phyloP scores from a whole-genome alignment of 1,140 invertebrate species.

The Sarcophaga bullata region DNA sequence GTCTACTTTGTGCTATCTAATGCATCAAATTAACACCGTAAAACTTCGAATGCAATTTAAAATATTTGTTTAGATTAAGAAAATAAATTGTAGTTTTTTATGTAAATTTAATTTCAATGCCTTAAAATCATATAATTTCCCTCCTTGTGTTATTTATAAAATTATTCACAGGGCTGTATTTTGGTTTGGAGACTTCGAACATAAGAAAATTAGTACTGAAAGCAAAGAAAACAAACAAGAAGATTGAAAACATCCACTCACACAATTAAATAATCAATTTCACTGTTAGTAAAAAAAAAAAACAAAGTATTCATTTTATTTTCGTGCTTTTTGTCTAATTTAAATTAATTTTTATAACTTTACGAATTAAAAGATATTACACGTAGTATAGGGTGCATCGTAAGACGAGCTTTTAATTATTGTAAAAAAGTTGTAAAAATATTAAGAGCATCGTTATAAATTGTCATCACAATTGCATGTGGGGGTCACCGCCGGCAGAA shows the following conservation, averaged over 20 bases:
- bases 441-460: background rate
- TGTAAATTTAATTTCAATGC: too few relatives aligned
- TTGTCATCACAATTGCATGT: slow-evolving; percentile 17
- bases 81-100: too few relatives aligned
- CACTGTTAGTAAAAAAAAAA: background rate
- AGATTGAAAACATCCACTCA: background rate
- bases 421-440: background rate
- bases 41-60: too few relatives aligned
- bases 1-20: too few relatives aligned
- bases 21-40: too few relatives aligned
- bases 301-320: background rate
- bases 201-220: background rate
- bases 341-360: slow-evolving; percentile 13
- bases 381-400: too few relatives aligned
- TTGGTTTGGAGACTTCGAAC: background rate
- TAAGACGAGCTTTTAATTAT: too few relatives aligned
- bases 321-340: slow-evolving; percentile 12
- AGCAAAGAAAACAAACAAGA: background rate
- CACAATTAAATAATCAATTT: background rate
- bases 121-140: too few relatives aligned
- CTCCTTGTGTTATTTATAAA: too few relatives aligned
- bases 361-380: background rate
- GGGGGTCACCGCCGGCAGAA: background rate
- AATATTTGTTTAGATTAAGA: too few relatives aligned
- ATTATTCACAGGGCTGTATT: background rate